A percentile compares a stretch with the other conserved stretches of the same genome.
These are phyloP conservation scores for Triops cancriformis DNA, from an alignment of 1,140 invertebrate genomes.

Conservation along the genomic window DNA sequence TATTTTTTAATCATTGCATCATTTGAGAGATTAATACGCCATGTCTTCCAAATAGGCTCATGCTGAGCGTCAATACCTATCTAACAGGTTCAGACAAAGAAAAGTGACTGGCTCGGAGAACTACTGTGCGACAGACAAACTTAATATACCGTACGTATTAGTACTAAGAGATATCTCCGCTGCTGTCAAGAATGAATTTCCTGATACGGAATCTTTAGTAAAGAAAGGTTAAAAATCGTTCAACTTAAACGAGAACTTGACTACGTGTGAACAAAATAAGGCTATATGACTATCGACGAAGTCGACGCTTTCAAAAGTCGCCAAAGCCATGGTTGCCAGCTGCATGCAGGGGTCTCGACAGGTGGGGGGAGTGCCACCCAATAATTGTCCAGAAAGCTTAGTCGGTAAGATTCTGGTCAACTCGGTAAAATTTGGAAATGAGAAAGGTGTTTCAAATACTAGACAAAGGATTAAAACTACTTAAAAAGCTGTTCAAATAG, in stretches of 20 bases:
- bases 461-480: no score
- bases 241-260: no score
- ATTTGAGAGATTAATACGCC: not conserved
- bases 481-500: conserved; percentile 45
- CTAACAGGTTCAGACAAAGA: conserved; percentile 53
- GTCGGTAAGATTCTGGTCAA: no score
- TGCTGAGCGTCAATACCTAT: conserved; percentile 54
- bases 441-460: no score
- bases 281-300: conserved; percentile 55
- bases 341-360: no score
- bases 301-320: conserved; percentile 50
- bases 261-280: conserved; percentile 34
- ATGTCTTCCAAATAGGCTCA: conserved; percentile 44
- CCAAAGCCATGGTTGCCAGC: conserved; percentile 58
- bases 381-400: no score
- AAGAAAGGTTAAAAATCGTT: conserved; percentile 51
- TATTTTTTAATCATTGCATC: not conserved
- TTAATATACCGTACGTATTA: conserved; percentile 53
- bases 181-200: conserved; percentile 64
- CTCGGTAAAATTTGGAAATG: no score
- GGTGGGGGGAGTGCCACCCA: no score
- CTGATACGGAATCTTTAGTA: conserved; percentile 64
- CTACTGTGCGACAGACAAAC: conserved; percentile 58
- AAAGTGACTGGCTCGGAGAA: conserved; percentile 50
- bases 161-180: conserved; percentile 60